phyloP scores from a whole-genome alignment of 2,888 invertebrate genomes.

The Diarsia rubi region DNA sequence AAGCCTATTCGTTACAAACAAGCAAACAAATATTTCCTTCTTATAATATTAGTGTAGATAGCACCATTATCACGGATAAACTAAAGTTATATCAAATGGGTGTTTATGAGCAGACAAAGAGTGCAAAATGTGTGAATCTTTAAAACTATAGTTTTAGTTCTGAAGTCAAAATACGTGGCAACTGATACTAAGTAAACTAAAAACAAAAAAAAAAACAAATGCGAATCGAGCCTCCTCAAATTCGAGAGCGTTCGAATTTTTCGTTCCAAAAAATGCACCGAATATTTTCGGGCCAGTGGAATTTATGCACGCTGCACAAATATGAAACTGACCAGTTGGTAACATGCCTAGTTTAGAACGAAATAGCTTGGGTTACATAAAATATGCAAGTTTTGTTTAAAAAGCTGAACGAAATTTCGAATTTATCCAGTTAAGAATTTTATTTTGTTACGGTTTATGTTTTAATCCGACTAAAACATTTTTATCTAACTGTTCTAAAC shows the following conservation, averaged over 20 bases:
- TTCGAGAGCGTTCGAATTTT: conserved; percentile 1
- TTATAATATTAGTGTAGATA: too few relatives aligned
- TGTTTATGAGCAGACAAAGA: too few relatives aligned
- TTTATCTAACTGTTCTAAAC: too few relatives aligned
- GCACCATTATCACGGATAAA: too few relatives aligned
- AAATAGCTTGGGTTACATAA: too few relatives aligned
- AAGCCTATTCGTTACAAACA: too few relatives aligned
- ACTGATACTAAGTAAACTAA: not conserved
- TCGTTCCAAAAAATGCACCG: conserved; percentile 8
- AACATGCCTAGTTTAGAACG: conserved; percentile 4
- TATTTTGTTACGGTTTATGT: too few relatives aligned
- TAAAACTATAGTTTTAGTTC: too few relatives aligned
- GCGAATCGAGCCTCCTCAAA: not conserved
- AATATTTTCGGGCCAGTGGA: conserved; percentile 14
- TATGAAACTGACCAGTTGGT: conserved; percentile 12
- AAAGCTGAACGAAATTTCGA: not conserved
- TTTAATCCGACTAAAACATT: too few relatives aligned
- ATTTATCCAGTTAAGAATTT: not conserved
- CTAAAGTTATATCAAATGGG: too few relatives aligned
- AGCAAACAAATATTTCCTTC: too few relatives aligned
- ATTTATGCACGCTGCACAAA: conserved; percentile 4
- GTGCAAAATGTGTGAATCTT: not conserved
- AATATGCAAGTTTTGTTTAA: not conserved
- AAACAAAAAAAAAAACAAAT: conserved; percentile 13
- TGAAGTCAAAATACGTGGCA: not conserved